Conservation (phyloP, 2,113 vertebrate genomes). For the Noturus placidus region DNA sequence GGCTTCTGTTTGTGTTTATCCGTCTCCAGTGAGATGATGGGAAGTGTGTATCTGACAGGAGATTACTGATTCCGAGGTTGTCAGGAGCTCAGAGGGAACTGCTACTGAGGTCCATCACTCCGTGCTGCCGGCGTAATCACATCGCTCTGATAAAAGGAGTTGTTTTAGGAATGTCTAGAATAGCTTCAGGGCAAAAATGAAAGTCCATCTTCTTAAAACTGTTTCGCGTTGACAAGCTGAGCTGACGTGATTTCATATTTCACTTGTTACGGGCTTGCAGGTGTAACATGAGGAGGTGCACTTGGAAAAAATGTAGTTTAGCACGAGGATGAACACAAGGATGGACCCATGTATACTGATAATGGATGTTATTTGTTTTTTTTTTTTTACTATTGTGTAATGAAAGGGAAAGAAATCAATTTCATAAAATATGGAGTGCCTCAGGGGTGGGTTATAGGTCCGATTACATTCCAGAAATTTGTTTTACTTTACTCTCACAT, state of each 20-base stretch:
- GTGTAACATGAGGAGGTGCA: background rate
- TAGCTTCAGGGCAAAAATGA: constrained; percentile 36
- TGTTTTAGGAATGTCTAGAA: constrained; percentile 33
- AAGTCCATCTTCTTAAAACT: constrained; percentile 24
- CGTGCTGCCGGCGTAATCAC: constrained; percentile 7
- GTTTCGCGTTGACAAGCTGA: constrained; percentile 43
- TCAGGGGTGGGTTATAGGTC: background rate
- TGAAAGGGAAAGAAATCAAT: background rate
- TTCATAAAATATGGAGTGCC: background rate
- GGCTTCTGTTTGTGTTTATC: constrained; percentile 59
- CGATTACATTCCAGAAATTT: background rate
- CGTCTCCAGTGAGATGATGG: constrained; percentile 58
- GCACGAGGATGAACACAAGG: background rate
- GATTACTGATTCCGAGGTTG: constrained; percentile 50
- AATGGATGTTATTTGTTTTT: background rate
- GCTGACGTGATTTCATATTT: constrained; percentile 34
- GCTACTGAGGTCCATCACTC: constrained; percentile 36
- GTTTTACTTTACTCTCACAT: background rate
- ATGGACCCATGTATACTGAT: background rate
- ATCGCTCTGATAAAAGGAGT: background rate
- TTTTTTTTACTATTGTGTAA: background rate
- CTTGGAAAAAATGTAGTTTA: background rate
- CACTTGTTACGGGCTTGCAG: background rate
- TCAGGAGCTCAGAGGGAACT: constrained; percentile 48
- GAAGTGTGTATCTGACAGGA: constrained; percentile 50